Evolutionary conservation across 2,888 invertebrate genomes (phyloP).

Genomic region (Brachyptera putata): DNA sequence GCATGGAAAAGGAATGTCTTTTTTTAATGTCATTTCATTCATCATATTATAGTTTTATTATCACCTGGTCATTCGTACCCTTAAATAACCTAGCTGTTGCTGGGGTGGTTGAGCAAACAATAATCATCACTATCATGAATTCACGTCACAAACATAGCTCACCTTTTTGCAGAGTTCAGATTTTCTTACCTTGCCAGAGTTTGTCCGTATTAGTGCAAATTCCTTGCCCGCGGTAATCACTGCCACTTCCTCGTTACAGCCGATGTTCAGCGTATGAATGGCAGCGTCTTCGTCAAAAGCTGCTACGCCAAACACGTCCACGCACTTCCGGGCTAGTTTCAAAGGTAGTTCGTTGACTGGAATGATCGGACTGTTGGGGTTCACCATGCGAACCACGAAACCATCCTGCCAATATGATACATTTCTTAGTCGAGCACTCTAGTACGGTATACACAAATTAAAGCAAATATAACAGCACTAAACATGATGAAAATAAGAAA

Average conservation of each 20-base stretch:
- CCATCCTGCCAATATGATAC: constrained; percentile 68
- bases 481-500: too few relatives aligned
- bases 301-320: constrained; percentile 66
- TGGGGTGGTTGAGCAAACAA: too few relatives aligned
- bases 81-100: too few relatives aligned
- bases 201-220: constrained; percentile 78
- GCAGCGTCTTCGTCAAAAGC: constrained; percentile 63
- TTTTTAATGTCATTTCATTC: too few relatives aligned
- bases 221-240: constrained; percentile 83
- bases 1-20: too few relatives aligned
- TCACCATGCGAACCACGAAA: constrained; percentile 71
- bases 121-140: too few relatives aligned
- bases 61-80: too few relatives aligned
- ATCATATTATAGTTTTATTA: too few relatives aligned
- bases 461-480: constrained; percentile 20
- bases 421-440: too few relatives aligned
- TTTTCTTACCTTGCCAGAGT: constrained; percentile 69
- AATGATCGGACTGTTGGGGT: constrained; percentile 55
- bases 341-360: constrained; percentile 62
- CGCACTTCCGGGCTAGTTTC: constrained; percentile 72
- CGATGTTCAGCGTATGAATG: constrained; percentile 47
- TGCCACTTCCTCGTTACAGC: constrained; percentile 73
- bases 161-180: too few relatives aligned
- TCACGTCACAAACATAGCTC: too few relatives aligned
- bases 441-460: too few relatives aligned